phyloP scores from a whole-genome alignment of 1,140 invertebrate species.

The Drosophila murphyi region DNA sequence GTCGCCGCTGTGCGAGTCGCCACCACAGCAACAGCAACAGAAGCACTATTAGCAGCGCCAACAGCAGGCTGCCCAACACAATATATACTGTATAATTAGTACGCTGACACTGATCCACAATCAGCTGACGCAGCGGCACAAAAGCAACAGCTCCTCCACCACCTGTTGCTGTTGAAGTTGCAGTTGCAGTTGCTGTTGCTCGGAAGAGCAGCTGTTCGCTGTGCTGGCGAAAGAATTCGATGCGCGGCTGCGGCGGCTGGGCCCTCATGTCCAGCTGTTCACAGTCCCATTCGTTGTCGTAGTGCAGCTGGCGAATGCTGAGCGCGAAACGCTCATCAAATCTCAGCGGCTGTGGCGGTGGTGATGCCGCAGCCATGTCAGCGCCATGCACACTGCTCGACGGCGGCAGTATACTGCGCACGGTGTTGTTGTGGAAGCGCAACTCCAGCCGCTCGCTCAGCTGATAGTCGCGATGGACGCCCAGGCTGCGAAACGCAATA shows the following conservation, averaged over 20 bases:
- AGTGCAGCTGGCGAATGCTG: conserved; percentile 62
- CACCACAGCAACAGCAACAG: conserved; percentile 73
- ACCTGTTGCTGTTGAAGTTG: not conserved
- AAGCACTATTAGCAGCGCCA: conserved; percentile 80
- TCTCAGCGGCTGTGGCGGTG: conserved; percentile 44
- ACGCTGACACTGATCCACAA: conserved; percentile 57
- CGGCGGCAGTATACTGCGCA: conserved; percentile 40
- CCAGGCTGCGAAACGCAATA: conserved; percentile 73
- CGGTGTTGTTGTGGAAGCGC: conserved; percentile 76
- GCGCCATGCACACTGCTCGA: conserved; percentile 1
- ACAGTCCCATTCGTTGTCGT: conserved; percentile 69
- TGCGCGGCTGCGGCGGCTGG: conserved; percentile 58
- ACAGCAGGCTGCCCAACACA: conserved; percentile 74
- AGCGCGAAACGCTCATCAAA: conserved; percentile 70
- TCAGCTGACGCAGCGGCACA: conserved; percentile 53
- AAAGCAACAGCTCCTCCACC: not conserved
- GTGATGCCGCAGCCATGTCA: not conserved
- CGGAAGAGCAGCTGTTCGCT: conserved; percentile 66
- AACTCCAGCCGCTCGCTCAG: conserved; percentile 74
- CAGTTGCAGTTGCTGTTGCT: not conserved
- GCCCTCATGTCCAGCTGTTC: conserved; percentile 60
- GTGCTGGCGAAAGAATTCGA: conserved; percentile 68
- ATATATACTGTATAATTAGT: conserved; percentile 68
- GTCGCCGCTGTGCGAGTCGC: conserved; percentile 79
- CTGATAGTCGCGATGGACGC: conserved; percentile 70